phyloP scores from a whole-genome alignment of 2,797 vertebrate genomes.

The Nasua narica region DNA sequence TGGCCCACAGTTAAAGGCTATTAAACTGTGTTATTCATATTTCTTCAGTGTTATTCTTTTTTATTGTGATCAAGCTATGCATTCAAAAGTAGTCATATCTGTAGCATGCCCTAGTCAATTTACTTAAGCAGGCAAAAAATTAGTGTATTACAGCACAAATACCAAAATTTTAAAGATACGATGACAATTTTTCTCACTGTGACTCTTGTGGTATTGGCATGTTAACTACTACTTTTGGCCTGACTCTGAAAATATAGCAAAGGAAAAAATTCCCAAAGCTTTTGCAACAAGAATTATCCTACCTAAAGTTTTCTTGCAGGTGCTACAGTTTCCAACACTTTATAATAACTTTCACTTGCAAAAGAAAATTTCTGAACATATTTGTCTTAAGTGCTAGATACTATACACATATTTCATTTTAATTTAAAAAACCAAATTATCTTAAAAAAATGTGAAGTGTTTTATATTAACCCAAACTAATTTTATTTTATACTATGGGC shows the following conservation, averaged over 20 bases:
- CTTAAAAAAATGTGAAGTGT: not conserved
- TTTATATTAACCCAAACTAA: not conserved
- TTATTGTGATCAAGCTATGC: not conserved
- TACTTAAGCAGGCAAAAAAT: not conserved
- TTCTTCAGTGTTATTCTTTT: not conserved
- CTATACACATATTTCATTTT: not conserved
- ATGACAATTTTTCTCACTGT: not conserved
- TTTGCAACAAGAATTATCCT: not conserved
- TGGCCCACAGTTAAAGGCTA: not conserved
- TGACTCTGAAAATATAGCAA: not conserved
- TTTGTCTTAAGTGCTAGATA: not conserved
- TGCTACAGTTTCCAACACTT: not conserved
- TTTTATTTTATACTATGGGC: not conserved
- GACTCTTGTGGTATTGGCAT: not conserved
- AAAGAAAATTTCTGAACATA: not conserved
- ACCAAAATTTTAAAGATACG: not conserved
- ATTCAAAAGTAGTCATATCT: not conserved
- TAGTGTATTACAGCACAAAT: not conserved
- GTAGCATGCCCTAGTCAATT: not conserved
- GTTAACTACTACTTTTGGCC: not conserved
- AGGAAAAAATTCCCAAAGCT: not conserved
- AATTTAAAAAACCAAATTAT: not conserved
- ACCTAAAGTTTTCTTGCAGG: not conserved
- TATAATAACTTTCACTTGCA: not conserved
- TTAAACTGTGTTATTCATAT: not conserved